Evolutionary conservation across 2,797 vertebrate species (phyloP).

Genomic region (Gymnopithys bicolor): DNA sequence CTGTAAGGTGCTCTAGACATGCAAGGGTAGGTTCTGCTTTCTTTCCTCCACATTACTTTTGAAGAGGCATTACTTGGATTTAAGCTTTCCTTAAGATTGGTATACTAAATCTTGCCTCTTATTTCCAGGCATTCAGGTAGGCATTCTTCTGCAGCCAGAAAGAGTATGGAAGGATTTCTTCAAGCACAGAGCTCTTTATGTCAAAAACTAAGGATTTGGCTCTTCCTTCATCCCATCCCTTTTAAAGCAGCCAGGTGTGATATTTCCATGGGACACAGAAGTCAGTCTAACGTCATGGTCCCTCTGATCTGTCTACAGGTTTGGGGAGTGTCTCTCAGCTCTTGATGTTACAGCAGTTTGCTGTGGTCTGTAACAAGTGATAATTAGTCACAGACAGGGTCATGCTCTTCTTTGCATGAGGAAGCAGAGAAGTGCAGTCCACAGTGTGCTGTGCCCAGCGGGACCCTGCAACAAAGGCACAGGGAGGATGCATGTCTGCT

Average conservation of each 20-base stretch:
- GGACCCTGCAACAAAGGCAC: neutral
- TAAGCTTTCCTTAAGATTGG: neutral
- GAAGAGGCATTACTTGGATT: neutral
- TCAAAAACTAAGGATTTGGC: neutral
- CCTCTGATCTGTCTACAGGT: neutral
- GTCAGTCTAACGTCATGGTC: neutral
- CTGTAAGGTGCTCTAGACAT: neutral
- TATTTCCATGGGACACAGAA: neutral
- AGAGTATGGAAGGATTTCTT: neutral
- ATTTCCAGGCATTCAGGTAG: neutral
- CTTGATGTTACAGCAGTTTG: neutral
- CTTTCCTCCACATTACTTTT: neutral
- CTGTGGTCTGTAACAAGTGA: constrained; percentile 3
- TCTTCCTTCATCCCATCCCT: neutral
- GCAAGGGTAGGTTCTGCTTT: neutral
- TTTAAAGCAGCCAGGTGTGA: neutral
- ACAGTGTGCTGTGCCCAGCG: neutral
- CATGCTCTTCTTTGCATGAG: neutral
- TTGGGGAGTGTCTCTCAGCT: neutral
- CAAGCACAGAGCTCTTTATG: neutral
- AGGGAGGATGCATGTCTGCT: neutral
- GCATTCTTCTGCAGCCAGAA: neutral
- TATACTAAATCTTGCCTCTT: neutral
- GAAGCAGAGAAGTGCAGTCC: neutral
- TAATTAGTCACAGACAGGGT: constrained; percentile 43